Conservation (phyloP, 2,888 invertebrate genomes). For the Drosophila parthenogenetica region DNA sequence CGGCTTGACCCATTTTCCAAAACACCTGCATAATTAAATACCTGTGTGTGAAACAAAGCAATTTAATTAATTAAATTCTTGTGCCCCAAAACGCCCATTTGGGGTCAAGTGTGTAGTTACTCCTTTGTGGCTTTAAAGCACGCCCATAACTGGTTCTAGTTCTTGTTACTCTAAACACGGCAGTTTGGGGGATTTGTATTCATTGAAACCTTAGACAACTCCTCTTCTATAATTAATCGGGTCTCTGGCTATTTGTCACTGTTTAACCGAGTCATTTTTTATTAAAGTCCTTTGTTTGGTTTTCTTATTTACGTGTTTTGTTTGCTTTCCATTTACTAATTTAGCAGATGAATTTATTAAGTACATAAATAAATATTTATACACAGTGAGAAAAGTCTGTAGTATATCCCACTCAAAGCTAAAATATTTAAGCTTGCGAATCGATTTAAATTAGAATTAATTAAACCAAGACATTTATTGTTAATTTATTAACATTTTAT, state of each 20-base stretch:
- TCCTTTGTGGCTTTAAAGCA: constrained; percentile 52
- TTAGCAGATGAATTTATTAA: background rate
- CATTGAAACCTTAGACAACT: too few relatives aligned
- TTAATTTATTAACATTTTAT: too few relatives aligned
- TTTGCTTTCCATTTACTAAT: background rate
- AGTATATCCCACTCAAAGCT: background rate
- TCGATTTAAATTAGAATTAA: too few relatives aligned
- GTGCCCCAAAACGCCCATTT: constrained; percentile 48
- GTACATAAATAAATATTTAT: background rate
- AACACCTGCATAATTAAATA: constrained; percentile 21
- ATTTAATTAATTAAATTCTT: constrained; percentile 79
- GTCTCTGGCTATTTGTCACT: too few relatives aligned
- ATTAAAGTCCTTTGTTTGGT: background rate
- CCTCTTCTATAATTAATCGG: too few relatives aligned
- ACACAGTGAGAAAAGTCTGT: too few relatives aligned
- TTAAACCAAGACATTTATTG: too few relatives aligned
- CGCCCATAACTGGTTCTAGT: constrained; percentile 9
- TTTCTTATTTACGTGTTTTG: background rate
- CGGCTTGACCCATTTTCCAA: constrained; percentile 46
- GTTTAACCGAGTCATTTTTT: background rate
- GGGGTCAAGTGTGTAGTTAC: constrained; percentile 67
- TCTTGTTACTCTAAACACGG: too few relatives aligned
- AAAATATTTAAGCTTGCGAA: background rate
- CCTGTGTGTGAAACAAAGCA: constrained; percentile 43
- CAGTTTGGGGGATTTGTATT: too few relatives aligned